phyloP scores from a whole-genome alignment of 2,888 invertebrate genomes.

The Oscheius onirici region DNA sequence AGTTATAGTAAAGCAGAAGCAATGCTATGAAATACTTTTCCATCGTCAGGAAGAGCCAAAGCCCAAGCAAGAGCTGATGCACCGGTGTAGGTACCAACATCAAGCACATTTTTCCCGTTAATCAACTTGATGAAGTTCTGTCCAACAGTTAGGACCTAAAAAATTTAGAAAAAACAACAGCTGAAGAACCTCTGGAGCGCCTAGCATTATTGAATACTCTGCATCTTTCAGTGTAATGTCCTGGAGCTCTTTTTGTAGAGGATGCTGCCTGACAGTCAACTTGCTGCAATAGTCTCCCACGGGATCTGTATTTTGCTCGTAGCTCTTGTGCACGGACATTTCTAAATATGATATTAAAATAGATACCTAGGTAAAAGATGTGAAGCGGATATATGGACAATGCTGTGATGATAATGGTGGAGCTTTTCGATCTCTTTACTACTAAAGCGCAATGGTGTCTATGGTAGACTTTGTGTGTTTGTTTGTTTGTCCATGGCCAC shows the following conservation, averaged over 20 bases:
- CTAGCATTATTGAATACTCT: constrained; percentile 45
- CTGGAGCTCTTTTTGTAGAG: constrained; percentile 51
- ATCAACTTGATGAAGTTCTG: constrained; percentile 57
- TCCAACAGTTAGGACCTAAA: constrained; percentile 53
- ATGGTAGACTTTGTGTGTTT: too few species aligned
- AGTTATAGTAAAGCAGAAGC: not conserved
- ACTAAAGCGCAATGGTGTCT: too few species aligned
- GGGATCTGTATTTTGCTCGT: not conserved
- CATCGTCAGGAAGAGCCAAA: constrained; percentile 72
- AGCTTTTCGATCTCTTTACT: too few species aligned
- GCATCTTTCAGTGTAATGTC: constrained; percentile 48
- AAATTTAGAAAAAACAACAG: too few species aligned
- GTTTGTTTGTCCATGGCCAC: too few species aligned
- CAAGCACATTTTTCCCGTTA: constrained; percentile 51
- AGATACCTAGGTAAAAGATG: too few species aligned
- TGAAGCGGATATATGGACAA: too few species aligned
- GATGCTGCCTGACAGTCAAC: constrained; percentile 44
- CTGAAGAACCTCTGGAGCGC: constrained; percentile 64
- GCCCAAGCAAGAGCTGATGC: constrained; percentile 72
- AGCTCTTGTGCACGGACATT: too few species aligned
- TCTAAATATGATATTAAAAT: too few species aligned
- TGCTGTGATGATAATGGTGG: too few species aligned
- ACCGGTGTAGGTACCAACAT: constrained; percentile 72
- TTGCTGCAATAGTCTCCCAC: constrained; percentile 19
- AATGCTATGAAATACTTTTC: constrained; percentile 50